Evolutionary conservation across 2,888 invertebrate genomes (phyloP), one percentile per base, ranked within the genome.

Genomic region (Napeogenes inachia): DNA sequence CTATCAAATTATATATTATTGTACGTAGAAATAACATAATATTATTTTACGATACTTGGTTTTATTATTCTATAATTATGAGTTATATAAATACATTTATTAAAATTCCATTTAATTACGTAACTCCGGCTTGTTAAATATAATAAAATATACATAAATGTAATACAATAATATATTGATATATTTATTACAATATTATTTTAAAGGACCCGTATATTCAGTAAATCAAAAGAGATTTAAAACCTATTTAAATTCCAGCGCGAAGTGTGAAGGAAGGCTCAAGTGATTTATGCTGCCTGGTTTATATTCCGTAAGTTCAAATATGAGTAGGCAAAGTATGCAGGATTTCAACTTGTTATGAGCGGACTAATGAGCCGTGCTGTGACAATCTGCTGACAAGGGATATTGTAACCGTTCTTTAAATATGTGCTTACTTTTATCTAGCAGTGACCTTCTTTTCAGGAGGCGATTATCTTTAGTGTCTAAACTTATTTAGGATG

Each of bases 161-260:
- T 21, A 21, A 21, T 21, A 21, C 21, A 21, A 21, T 21, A 21
- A 21, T 21, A 21, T 21, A 21, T 21, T 21, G 21, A 21, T 21
- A 21, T 21, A 21, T 21, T 21, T 21, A 21, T 21, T 38, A 38
- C 2, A 38, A 4, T 54, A 54, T 59, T 33, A 47, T 47, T n/a
- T 45, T 38, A 58, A 61, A 55, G 59, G 42, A 54, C 45, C 21
- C 13, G 79, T 79, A 78, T 38, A 75, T 72, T 73, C 71, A 21
- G 75, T 84, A 85, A 86, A 85, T 84, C 84, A 85, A 74, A 70
- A 73, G 74, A 81, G 81, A 84, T 82, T 81, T 80, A 78, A 78
- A 81, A 79, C 77, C 84, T 83, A 85, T 87, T 87, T 85, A 87
- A 89, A 87, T 87, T 87, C 83, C 75, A 77, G 78, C 77, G 79